Base-by-base conservation (phyloP, 2,888 invertebrate genomes). In the Pinctada fucata region DNA sequence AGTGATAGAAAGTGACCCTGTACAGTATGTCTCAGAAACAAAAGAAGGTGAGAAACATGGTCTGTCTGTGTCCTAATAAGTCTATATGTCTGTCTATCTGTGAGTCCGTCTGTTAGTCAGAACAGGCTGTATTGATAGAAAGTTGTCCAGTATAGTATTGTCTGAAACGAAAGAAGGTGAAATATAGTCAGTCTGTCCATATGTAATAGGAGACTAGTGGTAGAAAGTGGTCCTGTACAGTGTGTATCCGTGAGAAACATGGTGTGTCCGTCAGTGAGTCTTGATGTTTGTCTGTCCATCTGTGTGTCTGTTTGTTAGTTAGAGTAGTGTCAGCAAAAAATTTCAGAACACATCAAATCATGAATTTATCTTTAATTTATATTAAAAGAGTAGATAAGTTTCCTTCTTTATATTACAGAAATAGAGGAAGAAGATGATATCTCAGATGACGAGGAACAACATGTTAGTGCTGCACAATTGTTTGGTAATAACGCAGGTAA, bases 151-250 rank as follows among this genome's bases (percentile, higher is more conserved):
- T 90, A 52, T 85, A 88, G 66, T 88, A 88, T 81, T 67, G 45
- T 13, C 48, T 48, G 75, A 82, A 58, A 75, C 68, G 13, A 83
- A 79, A 63, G 84, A 84, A 77, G 84, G 85, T 84, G 31, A 81
- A 47, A 50, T 48, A 49, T 58, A 10, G 6, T 6, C 58, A 10
- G 58, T 31, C 31, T 31, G 31, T 31, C 31, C 31, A 31, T 31
- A 0, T 31, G 31, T 31, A 64, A 63, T 48, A 64, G 78, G 5
- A 81, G 75, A 47, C 85, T 89, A 51, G 86, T 90, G 3, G 83
- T 89, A 16, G 90, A 90, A 71, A 85, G 84, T 10, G 90, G 90
- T 16, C 90, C 90, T 2, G 87, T 90, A 52, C 86, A 88, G 66
- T 88, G 88, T 81, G 79, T 67, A 48, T 13, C 48, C 31, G 85